Base-by-base conservation (phyloP, 2,888 invertebrate genomes). In the Halictus ligatus region DNA sequence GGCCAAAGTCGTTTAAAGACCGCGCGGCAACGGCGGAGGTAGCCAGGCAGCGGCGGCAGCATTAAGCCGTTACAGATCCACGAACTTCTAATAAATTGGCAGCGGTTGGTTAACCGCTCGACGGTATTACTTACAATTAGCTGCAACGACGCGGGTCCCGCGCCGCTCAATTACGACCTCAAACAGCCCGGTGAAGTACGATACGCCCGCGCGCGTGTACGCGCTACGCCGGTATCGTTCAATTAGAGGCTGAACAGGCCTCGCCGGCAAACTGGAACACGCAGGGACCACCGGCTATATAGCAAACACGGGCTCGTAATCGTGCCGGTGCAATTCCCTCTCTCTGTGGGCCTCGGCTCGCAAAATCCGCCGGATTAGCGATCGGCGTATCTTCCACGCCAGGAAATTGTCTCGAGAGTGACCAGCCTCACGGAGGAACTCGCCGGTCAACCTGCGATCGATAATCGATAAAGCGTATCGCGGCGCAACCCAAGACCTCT, bases 401-500 rank as follows among this genome's bases (percentile, higher is more conserved):
- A 81, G 81, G 86, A 81, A 85, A 76, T 78, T 86, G 86, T 80
- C 86, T 80, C 64, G 67, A 50, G 67, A 74, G 75, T 75, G 79
- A 82, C 86, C 84, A 71, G 25, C 40, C 35, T 69, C 76, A 48
- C 76, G 67, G 46, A 73, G 73, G 67, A 75, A 73, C 79, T 18
- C 46, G 75, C 64, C 75, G 43, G 85, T 78, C 79, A 75, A 71
- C 67, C 40, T 40, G 60, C 6, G 90, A 89, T 90, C 90, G 89
- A 90, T 86, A 86, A 90, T 90, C 89, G 90, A 90, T 89, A 84
- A 79, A 35, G 64, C 10, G 84, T 75, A 75, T 85, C 40, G 78
- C 64, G 50, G 40, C 72, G 15, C 18, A 74, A 77, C 71, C 48
- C 35, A 35, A 67, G 64, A 75, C 54, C 35, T 35, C 35, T 35